Conservation (phyloP, 2,888 invertebrate genomes). For the Teinopalpus imperialis region DNA sequence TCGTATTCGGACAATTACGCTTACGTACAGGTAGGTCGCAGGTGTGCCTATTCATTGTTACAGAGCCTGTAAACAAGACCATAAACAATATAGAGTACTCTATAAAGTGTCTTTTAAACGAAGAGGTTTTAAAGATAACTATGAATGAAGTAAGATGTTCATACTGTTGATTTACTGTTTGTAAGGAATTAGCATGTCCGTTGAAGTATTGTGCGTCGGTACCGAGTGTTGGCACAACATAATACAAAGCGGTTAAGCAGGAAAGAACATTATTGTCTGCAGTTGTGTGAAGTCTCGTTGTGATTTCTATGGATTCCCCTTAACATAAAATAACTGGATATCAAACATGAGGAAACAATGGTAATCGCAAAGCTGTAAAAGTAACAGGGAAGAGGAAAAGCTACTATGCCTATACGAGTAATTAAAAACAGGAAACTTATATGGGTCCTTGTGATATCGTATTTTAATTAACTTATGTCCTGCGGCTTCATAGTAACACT, state of each 20-base stretch:
- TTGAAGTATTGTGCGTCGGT: conserved; percentile 35
- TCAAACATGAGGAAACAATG: background rate
- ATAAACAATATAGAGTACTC: conserved; percentile 57
- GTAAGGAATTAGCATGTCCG: conserved; percentile 56
- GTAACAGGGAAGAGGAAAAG: background rate
- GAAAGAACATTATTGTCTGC: conserved; percentile 27
- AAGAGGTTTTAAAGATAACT: conserved; percentile 49
- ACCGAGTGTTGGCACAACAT: conserved; percentile 56
- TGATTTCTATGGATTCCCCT: conserved; percentile 11
- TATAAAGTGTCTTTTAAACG: conserved; percentile 38
- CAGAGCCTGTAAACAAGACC: conserved; percentile 52
- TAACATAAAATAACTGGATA: background rate
- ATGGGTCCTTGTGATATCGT: background rate
- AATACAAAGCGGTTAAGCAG: conserved; percentile 33
- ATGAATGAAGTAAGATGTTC: conserved; percentile 74
- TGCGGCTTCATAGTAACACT: too few species aligned
- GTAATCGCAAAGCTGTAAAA: background rate
- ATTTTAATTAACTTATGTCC: too few species aligned
- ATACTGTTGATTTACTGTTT: conserved; percentile 46
- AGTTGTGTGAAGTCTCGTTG: background rate
- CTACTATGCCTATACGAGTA: background rate
- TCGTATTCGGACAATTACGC: conserved; percentile 11
- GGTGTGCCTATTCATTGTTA: conserved; percentile 58
- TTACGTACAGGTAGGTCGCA: conserved; percentile 71
- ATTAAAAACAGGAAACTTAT: conserved; percentile 9